Conservation (phyloP, 2,113 vertebrate genomes). For the Corydoras maculifer region DNA sequence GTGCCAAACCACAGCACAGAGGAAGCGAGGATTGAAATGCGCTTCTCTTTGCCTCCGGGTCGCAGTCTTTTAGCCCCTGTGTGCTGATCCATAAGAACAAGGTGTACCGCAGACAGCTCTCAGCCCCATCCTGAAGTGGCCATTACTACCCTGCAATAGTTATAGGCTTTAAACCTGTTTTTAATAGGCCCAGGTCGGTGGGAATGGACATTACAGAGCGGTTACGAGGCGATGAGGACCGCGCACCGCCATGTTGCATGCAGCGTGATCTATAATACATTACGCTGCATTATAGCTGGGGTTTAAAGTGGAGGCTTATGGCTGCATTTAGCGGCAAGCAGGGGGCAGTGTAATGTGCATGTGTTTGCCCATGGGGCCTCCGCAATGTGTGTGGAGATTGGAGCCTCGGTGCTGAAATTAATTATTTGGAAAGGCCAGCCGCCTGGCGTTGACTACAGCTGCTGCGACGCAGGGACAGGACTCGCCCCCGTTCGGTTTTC, state of each 20-base stretch:
- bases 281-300: constrained; percentile 24
- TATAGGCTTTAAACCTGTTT: constrained; percentile 7
- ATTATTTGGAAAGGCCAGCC: constrained; percentile 13
- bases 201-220: constrained; percentile 1
- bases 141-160: constrained; percentile 14
- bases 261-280: constrained; percentile 23
- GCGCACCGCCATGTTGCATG: constrained; percentile 1
- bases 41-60: background rate
- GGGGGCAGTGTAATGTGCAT: constrained; percentile 18
- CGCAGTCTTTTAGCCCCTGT: background rate
- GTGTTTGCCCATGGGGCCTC: background rate
- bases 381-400: constrained; percentile 17
- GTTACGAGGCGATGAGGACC: constrained; percentile 12
- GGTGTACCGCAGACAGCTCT: background rate
- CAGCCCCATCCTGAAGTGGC: constrained; percentile 10
- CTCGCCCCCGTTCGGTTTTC: background rate
- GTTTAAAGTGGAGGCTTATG: constrained; percentile 27
- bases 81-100: background rate
- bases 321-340: constrained; percentile 7
- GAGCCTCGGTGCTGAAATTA: constrained; percentile 13
- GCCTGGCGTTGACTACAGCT: background rate
- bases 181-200: constrained; percentile 10
- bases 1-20: too few relatives aligned
- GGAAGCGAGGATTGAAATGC: too few relatives aligned
- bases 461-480: background rate